phyloP scores from a whole-genome alignment of 2,113 vertebrate species.

The Xenopus laevis region DNA sequence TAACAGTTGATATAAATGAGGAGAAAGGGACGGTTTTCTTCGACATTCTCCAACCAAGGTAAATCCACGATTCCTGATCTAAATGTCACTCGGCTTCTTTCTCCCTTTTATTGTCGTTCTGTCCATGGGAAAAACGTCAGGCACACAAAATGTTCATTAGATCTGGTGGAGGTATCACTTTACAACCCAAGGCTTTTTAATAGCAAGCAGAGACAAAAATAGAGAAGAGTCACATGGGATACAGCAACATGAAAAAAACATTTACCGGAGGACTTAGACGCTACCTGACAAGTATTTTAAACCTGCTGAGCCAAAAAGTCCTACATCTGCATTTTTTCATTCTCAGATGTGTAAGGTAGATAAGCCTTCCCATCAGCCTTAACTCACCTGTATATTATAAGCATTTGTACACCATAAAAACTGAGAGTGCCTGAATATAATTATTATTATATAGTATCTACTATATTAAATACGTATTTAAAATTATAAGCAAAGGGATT shows the following conservation, averaged over 20 bases:
- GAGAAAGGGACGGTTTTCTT: slow-evolving; percentile 2
- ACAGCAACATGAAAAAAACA: background rate
- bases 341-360: too few relatives aligned
- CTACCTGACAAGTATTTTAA: background rate
- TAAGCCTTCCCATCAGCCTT: too few relatives aligned
- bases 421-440: too few relatives aligned
- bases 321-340: too few relatives aligned
- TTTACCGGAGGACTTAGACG: background rate
- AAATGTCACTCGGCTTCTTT: too few relatives aligned
- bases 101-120: too few relatives aligned
- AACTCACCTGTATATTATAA: too few relatives aligned
- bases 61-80: background rate
- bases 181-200: slow-evolving; percentile 2
- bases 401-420: too few relatives aligned
- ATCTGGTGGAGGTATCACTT: background rate
- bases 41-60: background rate
- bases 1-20: background rate
- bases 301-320: too few relatives aligned
- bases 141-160: background rate
- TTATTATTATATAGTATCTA: too few relatives aligned
- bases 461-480: too few relatives aligned
- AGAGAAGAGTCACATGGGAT: background rate
- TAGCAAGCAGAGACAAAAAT: background rate
- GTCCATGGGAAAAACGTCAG: background rate
- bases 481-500: too few relatives aligned